Base-by-base conservation (phyloP, 2,888 invertebrate genomes). In the Idaea biselata region DNA sequence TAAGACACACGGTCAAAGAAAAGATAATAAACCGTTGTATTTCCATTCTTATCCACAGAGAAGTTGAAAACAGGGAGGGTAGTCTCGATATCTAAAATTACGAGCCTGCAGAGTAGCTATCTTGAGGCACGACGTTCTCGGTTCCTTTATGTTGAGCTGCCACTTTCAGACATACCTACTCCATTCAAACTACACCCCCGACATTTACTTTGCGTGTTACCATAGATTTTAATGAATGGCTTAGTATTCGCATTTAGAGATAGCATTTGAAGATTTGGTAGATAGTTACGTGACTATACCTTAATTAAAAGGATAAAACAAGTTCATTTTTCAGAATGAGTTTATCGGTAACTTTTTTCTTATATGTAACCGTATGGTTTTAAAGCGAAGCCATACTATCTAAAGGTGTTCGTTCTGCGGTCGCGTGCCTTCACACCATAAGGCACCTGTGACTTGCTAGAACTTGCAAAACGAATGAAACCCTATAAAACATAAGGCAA, bases 61-160 rank as follows among this genome's bases (percentile, higher is more conserved):
- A 79, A 81, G 80, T 77, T 72, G 83, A 79, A 76, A 77, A 70
- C 73, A 77, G 82, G 75, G 72, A 75, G 73, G 73, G 76, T 82
- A 83, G 86, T 83, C 83, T 86, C 84, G 89, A 89, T 90, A 91
- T 90, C 88, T 89, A 87, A 91, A 89, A 91, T 91, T 89, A 89
- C 89, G 89, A 90, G 84, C 84, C 86, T 85, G 82, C 86, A 84
- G 86, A 87, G 87, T 86, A 83, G 88, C 89, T 88, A 88, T 89
- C 89, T 87, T 82, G 81, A 81, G 79, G 82, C 80, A 83, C 82
- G 82, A 80, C 83, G 79, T 80, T 82, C 82, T 81, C 82, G 81
- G 81, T 83, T 88, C 87, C 87, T 88, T 88, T 88, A 88, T 86
- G 84, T 84, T 86, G 78, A 88, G 79, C 87, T 89, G 88, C 87